Conservation (phyloP, 2,888 invertebrate genomes). For the Drosophila leonis region DNA sequence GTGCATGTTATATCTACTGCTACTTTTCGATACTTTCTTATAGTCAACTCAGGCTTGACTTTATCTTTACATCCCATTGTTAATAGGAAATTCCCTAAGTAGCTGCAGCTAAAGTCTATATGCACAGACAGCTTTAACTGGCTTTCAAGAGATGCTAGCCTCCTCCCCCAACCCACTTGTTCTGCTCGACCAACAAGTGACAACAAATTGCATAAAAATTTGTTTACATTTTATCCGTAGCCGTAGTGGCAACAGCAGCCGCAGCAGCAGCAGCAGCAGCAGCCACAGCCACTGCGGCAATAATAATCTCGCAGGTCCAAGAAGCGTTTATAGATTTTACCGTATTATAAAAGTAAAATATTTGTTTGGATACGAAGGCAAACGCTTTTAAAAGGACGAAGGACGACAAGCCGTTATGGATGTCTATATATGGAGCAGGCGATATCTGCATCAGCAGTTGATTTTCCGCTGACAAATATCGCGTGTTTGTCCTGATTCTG, state of each 20-base stretch:
- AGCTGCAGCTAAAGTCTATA: conserved; percentile 30
- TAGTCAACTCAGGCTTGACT: not conserved
- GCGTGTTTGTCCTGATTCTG: conserved; percentile 78
- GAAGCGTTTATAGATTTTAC: conserved; percentile 64
- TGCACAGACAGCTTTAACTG: conserved; percentile 22
- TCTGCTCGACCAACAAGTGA: conserved; percentile 53
- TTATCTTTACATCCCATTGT: conserved; percentile 4
- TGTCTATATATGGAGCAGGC: conserved; percentile 61
- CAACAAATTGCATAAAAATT: conserved; percentile 72
- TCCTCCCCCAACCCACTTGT: not conserved
- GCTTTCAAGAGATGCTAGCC: not conserved
- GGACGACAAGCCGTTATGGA: conserved; percentile 39
- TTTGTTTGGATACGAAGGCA: conserved; percentile 51
- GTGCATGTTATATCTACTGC: not conserved
- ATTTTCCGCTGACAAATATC: conserved; percentile 80
- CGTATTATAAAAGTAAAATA: conserved; percentile 68
- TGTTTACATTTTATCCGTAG: conserved; percentile 59
- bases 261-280: conserved; percentile 8
- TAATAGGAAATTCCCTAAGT: conserved; percentile 10
- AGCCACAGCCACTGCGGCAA: conserved; percentile 12
- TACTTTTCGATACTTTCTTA: not conserved
- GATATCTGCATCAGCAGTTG: conserved; percentile 25
- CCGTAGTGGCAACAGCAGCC: conserved; percentile 1
- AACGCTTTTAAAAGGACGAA: conserved; percentile 33
- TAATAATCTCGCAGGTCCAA: conserved; percentile 20